Base-by-base conservation (phyloP, 2,888 invertebrate species). In the Scaeva pyrastri region DNA sequence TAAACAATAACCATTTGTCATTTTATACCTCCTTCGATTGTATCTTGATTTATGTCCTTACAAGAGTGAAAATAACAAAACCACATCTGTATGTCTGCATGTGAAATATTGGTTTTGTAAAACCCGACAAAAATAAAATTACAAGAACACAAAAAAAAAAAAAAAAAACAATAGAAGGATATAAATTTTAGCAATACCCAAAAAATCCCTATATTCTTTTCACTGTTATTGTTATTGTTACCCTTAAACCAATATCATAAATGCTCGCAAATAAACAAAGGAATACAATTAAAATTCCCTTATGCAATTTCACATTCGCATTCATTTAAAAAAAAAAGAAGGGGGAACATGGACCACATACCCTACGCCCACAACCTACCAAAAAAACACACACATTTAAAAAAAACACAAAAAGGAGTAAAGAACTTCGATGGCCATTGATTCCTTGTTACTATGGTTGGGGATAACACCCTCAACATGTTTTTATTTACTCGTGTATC, bases 241-340 rank as follows among this genome's bases (percentile, higher is more conserved):
- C 76, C 71, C 66, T 86, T 86, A 86, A 86, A 82, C 77, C 86
- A 82, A 86, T 86, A 85, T 72, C 60, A 77, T 68, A 77, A 82
- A 71, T 78, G 64, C 50, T 60, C 41, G 39, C 60, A 73, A 70
- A 85, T 52, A 76, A 77, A 86, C 82, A 86, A 86, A 82, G 74
- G 77, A 78, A 78, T 71, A 86, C 82, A 86, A 86, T 86, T 73
- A 78, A 86, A 31, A 86, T 82, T 86, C 86, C 77, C 82, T 74
- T 82, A 86, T 82, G 86, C 86, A 86, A 86, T 86, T 86, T 74
- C 82, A 58, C 64, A 86, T 86, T 82, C 86, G 68, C 48, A 86
- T 86, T 82, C 82, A 77, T 86, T 50, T 21, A 10, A 45, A 36
- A 41, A 66, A 71, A 66, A 75, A 21, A 66, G 72, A 72, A 68